Evolutionary conservation across 2,797 vertebrate species (phyloP).

Genomic region (Rhinella marina): DNA sequence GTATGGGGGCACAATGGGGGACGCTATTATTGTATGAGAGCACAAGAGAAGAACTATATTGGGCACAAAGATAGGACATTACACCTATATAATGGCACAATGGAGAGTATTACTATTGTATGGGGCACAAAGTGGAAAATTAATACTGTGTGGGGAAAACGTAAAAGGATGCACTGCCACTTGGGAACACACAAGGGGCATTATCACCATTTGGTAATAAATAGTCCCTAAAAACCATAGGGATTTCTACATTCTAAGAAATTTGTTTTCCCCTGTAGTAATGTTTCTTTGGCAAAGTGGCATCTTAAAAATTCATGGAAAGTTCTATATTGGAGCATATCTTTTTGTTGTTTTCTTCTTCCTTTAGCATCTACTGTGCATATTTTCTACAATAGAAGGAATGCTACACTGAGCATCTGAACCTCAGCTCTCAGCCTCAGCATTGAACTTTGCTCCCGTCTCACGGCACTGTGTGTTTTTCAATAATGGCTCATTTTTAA

Average conservation of each 20-base stretch:
- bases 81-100: too few relatives aligned
- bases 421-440: conserved; percentile 21
- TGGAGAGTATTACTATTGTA: too few relatives aligned
- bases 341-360: neutral
- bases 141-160: too few relatives aligned
- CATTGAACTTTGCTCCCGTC: conserved; percentile 36
- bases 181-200: too few relatives aligned
- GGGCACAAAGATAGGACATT: too few relatives aligned
- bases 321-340: neutral
- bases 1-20: too few relatives aligned
- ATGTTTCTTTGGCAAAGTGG: neutral
- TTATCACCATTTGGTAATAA: too few relatives aligned
- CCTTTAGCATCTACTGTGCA: neutral
- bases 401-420: conserved; percentile 35
- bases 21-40: too few relatives aligned
- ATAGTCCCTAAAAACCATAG: too few relatives aligned
- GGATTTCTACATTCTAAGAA: neutral
- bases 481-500: conserved; percentile 58
- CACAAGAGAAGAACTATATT: too few relatives aligned
- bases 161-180: too few relatives aligned
- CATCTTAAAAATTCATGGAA: neutral
- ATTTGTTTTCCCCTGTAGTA: neutral
- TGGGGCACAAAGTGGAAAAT: too few relatives aligned
- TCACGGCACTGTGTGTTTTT: conserved; percentile 39
- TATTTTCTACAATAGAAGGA: conserved; percentile 22